Base-by-base conservation (phyloP, 2,888 invertebrate genomes). In the Trichogramma evanescens region DNA sequence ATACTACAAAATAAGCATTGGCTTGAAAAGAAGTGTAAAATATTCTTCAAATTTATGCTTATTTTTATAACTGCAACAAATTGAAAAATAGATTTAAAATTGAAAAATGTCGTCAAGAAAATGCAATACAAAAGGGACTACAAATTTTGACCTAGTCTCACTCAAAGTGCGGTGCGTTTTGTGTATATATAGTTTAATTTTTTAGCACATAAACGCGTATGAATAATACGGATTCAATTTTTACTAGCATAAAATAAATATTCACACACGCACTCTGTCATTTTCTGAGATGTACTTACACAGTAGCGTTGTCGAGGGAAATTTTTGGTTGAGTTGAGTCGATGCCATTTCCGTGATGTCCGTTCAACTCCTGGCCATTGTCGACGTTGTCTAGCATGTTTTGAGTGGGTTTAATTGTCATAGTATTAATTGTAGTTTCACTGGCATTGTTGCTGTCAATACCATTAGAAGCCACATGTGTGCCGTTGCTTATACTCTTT, bases 261-360 rank as follows among this genome's bases (percentile, higher is more conserved):
- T 13, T 40, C 40, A 10, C 46, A 48, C 39, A 48, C 45, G 10
- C 48, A 46, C 48, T 39, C 46, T 54, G 48, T 40, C 1, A 51
- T 46, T 54, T 46, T 49, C 7, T 8, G n/a, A 6, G 26, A 26
- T 26, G 52, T 77, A 77, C 77, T 77, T 74, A 77, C 77, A 77
- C 76, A 69, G 77, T 74, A 66, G 75, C 75, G 74, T 77, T 77
- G 68, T 77, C 77, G 70, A 77, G 70, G 58, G 74, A 66, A 66
- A 76, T 74, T 57, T 26, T 26, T 26, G 76, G 72, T 71, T 77
- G 75, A 67, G 68, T 74, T 68, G 67, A 73, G 71, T 72, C 72
- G 72, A 77, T 75, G 66, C 74, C 75, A 65, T 75, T 76, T 64
- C 73, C 75, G 62, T 76, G 76, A 64, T 77, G 77, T 67, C 77